Conservation (phyloP, 2,888 invertebrate species). For the Thymelicus sylvestris region DNA sequence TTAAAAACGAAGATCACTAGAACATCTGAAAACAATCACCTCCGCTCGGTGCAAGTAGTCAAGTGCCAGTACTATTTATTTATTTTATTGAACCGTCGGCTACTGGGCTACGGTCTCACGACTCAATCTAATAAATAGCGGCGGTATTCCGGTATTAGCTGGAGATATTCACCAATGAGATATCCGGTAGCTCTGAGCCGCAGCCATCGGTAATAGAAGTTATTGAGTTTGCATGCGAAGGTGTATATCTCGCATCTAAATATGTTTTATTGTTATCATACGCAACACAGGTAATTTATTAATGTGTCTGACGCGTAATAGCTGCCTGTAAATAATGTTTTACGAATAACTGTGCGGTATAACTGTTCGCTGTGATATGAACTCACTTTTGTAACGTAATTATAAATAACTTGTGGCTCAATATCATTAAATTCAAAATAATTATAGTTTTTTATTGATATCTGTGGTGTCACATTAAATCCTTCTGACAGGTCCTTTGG, state of each 20-base stretch:
- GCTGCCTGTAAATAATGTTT: neutral
- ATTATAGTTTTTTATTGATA: no score
- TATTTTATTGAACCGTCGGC: slow-evolving; percentile 68
- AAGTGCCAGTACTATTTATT: slow-evolving; percentile 63
- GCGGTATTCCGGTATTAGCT: slow-evolving; percentile 69
- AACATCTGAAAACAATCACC: slow-evolving; percentile 37
- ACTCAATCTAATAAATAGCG: slow-evolving; percentile 82
- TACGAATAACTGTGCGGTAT: no score
- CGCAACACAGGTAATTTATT: slow-evolving; percentile 23
- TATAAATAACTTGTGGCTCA: neutral
- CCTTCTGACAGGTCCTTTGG: no score
- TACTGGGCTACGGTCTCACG: slow-evolving; percentile 76
- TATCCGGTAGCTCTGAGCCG: slow-evolving; percentile 67
- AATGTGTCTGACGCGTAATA: neutral
- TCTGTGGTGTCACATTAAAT: no score
- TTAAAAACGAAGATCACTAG: neutral
- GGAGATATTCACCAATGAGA: slow-evolving; percentile 75
- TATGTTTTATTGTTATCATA: slow-evolving; percentile 35
- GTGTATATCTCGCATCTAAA: slow-evolving; percentile 32
- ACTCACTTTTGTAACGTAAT: neutral
- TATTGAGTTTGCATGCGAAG: slow-evolving; percentile 52
- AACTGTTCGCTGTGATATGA: no score
- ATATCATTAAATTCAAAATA: no score
- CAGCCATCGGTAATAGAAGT: slow-evolving; percentile 67
- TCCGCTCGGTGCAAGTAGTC: slow-evolving; percentile 50